Evolutionary conservation across 1,140 invertebrate genomes (phyloP), one percentile per base, ranked within the genome.

Genomic region (Aphis craccivora): DNA sequence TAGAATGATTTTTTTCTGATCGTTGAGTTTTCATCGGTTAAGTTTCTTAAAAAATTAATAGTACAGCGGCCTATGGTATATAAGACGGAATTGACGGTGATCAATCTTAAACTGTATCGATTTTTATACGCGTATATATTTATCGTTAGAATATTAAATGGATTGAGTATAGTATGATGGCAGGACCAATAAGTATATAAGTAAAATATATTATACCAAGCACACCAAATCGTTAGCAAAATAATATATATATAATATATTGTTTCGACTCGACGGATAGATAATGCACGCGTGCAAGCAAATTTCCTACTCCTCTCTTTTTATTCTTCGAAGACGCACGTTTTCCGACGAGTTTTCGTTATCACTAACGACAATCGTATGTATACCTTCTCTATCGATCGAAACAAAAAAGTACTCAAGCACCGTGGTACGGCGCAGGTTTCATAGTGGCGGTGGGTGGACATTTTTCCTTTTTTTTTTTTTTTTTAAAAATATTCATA

Each of bases 401-500:
- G n/a, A n/a, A 76, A 76, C n/a, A 18, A n/a, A 76, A 76, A 76
- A 60, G 11, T 60, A 60, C 30, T 30, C 55, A 30, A 76, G n/a
- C 4, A n/a, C n/a, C 60, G 30, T 83, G 76, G 20, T 23, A 35
- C 35, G n/a, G 76, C 20, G 35, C 35, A 43, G 35, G 81, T 23
- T 23, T 40, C 23, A 40, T 40, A 40, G 83, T 40, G 23, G 35
- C 40, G 40, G 37, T 40, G 84, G 84, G 84, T 87, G 84, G 84
- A 45, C 84, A 30, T 45, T 43, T 40, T 40, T 51, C 45, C n/a
- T 45, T 18, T 88, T 8, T 35, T 88, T 8, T 35, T 11, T 40
- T 88, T 88, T 53, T 37, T 55, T n/a, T n/a, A n/a, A n/a, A 37
- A 89, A 37, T 89, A 53, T 90, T 90, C 51, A n/a, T 90, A 37